Evolutionary conservation across 2,113 vertebrate species (phyloP), one percentile per base, ranked within the genome.

Genomic region (Ciconia stormi): DNA sequence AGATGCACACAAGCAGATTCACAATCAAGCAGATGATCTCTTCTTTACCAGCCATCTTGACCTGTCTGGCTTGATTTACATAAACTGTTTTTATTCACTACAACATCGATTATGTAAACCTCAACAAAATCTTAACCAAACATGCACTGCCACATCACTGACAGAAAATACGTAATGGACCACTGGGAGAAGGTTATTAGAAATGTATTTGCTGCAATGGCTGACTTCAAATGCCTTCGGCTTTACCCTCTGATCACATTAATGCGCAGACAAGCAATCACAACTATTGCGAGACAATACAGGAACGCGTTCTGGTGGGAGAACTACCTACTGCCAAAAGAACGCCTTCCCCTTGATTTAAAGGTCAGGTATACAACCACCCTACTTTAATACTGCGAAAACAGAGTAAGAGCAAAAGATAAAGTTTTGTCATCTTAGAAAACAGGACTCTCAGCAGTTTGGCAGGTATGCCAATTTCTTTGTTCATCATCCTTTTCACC

Each of bases 61-160:
- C 65, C 88, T 82, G 88, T 42, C 96, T 87, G 82, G 76, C 62
- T 97, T 78, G 52, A 95, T 96, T 97, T 95, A 95, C 58, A 94
- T 90, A 90, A 91, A 46, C 87, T 23, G 46, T 10, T 90, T 87
- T 90, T 74, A 86, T 72, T 92, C 87, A 79, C 82, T 53, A 67
- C 89, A 74, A 58, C 71, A 87, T 16, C 25, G 89, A 95, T 82
- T 87, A 95, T 59, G 85, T 91, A 95, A 95, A 95, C 34, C 66
- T 92, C 40, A 18, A 67, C 86, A 93, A 92, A 93, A 94, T 13
- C 77, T 74, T 91, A 29, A 79, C 73, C 73, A 94, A 93, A 95
- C 85, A 47, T 9, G 18, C 67, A n/a, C 42, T 36, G 53, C 67
- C 92, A 94, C 74, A 84, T 86, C 82, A 34, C 86, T 50, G 82